Base-by-base conservation (phyloP, 2,888 invertebrate genomes). In the Nomada goodeniana region DNA sequence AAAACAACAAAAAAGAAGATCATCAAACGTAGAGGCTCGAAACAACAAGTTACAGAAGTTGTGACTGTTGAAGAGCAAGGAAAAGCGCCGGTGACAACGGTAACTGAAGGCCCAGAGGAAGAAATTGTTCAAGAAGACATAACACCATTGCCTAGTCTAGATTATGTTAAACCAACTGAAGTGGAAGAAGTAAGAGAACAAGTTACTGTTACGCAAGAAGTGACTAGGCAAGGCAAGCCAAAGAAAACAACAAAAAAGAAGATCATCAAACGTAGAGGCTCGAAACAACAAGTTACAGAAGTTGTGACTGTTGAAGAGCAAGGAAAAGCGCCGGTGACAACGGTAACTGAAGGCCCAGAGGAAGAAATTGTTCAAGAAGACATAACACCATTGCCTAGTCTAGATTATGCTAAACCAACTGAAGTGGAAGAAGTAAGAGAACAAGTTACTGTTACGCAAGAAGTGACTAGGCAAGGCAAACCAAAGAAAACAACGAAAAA, bases 351-450 rank as follows among this genome's bases (percentile, higher is more conserved):
- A 0, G 89, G 88, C 18, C 82, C 80, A 15, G 79, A 80, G 9
- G 93, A 75, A 13, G 83, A 93, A 87, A 61, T 76, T 0, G 84
- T 94, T 9, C 94, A 94, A 0, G 94, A 93, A 89, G 83, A 90
- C 4, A 91, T 89, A 2, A 92, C 90, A 60, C 88, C 91, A 82
- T 85, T 76, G 1, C 80, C 93, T 0, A 87, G 90, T 1, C 91
- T 84, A 2, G 85, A 86, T 42, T 92, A 94, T 1, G 94, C 94
- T 1, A 95, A 94, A 85, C 94, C 94, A 69, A 87, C 84, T 60
- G 87, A 82, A 73, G 91, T 85, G 81, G 93, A 87, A 15, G 82
- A 89, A 44, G 83, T 87, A 1, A 69, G 47, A 0, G 89, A 89
- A 72, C 81, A 79, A 20, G 85, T 87, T 9, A 80, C 85, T 15